Evolutionary conservation across 2,797 vertebrate species (phyloP).

Genomic region (Eleutherodactylus coqui): DNA sequence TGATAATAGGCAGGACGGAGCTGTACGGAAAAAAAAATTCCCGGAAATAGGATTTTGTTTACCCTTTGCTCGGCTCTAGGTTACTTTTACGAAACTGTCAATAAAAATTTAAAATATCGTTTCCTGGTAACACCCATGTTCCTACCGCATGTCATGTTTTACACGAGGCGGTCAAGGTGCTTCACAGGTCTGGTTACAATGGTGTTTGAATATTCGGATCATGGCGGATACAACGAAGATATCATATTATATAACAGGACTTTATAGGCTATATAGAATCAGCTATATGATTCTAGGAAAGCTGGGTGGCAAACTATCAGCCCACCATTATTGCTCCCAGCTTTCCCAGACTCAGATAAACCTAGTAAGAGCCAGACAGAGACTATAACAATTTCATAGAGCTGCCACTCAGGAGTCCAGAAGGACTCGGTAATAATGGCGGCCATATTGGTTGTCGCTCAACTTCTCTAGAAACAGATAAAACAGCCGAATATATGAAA

Average conservation of each 20-base stretch:
- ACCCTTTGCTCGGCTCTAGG: not conserved
- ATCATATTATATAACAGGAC: not conserved
- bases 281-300: not conserved
- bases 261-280: not conserved
- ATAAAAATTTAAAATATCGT: not conserved
- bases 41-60: not conserved
- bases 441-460: not conserved
- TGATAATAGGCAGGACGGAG: constrained; percentile 17
- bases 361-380: not conserved
- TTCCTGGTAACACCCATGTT: not conserved
- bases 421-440: not conserved
- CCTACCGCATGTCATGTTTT: not conserved
- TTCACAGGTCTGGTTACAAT: not conserved
- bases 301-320: not conserved
- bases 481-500: too few relatives aligned
- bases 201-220: not conserved
- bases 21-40: not conserved
- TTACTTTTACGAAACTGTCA: not conserved
- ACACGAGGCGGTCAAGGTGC: not conserved
- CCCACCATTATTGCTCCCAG: not conserved
- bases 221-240: not conserved
- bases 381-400: not conserved
- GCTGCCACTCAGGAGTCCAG: not conserved
- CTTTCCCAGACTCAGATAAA: not conserved
- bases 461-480: not conserved